Base-by-base conservation (phyloP, 2,797 vertebrate genomes). In the Crax fasciolata region DNA sequence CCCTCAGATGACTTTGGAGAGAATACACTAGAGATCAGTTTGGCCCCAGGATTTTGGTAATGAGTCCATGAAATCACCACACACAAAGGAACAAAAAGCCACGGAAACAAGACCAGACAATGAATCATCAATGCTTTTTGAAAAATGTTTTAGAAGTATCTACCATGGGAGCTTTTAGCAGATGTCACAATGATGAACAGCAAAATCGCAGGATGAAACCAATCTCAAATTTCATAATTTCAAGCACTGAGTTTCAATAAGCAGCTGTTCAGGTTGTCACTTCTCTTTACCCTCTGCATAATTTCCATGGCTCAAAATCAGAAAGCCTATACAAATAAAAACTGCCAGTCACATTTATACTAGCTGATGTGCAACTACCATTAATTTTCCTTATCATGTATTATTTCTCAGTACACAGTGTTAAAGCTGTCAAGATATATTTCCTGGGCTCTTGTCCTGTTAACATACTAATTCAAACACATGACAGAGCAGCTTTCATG, bases 301-400 rank as follows among this genome's bases (percentile, higher is more conserved):
- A 94, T 87, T 90, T 93, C 46, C 51, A 30, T 38, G 18, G 66
- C 70, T 93, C 19, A 92, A 89, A 94, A 72, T 20, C 43, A 94
- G 51, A 94, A 91, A 85, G 38, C 32, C 72, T 39, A 93, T 44
- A 92, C 59, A 90, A 94, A 80, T 92, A 78, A 92, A 89, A 95
- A 54, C n/a, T 90, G 43, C 41, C 76, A 89, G 66, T 89, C 87
- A 77, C 66, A 92, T 94, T 97, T 94, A 73, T 51, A 55, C 44
- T 68, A 65, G 30, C 61, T 91, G 87, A 94, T 92, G 54, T 79
- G 63, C 79, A 77, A 93, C 84, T 62, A 90, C 57, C 59, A 82
- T 90, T 91, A 88, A 93, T 95, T 96, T 95, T 90, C 89, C 75
- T 95, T 93, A 96, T 95, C 77, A 27, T 48, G 44, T 28, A 80